A percentile compares a stretch with the other conserved stretches of the same genome.
Evolutionary conservation across 2,888 invertebrate genomes (phyloP).

Genomic region (Trissoscelio sp.): DNA sequence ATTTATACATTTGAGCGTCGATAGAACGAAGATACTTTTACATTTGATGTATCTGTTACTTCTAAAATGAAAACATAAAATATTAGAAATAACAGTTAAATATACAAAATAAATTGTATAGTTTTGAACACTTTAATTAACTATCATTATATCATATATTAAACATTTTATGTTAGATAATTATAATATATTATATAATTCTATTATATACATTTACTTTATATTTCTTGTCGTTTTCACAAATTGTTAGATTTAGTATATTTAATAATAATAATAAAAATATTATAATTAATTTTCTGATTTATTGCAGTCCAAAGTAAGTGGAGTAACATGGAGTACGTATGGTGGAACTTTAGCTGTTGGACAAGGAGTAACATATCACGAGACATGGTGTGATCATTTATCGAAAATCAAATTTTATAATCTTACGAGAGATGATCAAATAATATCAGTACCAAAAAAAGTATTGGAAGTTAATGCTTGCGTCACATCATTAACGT

Average conservation of each 20-base stretch:
- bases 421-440: conserved; percentile 76
- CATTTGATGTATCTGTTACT: no score
- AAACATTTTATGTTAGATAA: no score
- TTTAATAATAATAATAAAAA: no score
- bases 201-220: no score
- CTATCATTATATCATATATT: no score
- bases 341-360: conserved; percentile 79
- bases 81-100: no score
- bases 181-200: no score
- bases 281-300: background rate
- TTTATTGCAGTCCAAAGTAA: conserved; percentile 78
- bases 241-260: no score
- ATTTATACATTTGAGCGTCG: conserved; percentile 16
- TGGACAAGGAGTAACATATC: conserved; percentile 75
- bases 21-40: conserved; percentile 1
- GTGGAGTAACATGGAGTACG: conserved; percentile 79
- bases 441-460: conserved; percentile 72
- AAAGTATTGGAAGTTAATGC: conserved; percentile 79
- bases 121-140: no score
- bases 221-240: no score
- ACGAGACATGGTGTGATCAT: conserved; percentile 81
- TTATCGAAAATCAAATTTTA: conserved; percentile 79
- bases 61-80: no score
- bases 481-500: conserved; percentile 83
- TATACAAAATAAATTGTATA: no score